Conservation (phyloP, 2,113 vertebrate genomes). For the Gymnorhina tibicen region DNA sequence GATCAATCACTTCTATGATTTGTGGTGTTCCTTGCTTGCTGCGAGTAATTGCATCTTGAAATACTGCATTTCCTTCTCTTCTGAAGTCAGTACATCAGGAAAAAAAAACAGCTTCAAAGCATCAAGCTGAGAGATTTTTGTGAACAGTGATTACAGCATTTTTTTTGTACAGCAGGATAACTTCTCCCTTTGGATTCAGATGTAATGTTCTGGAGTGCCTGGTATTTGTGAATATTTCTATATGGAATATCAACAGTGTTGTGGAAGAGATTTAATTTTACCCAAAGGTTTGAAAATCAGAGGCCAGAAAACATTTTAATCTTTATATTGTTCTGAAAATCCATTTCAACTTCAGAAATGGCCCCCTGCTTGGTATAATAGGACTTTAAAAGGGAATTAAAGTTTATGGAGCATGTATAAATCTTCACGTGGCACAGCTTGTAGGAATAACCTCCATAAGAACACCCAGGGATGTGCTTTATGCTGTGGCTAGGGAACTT, state of each 20-base stretch:
- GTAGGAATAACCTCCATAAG: background rate
- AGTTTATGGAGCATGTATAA: slow-evolving; percentile 42
- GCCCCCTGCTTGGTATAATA: slow-evolving; percentile 30
- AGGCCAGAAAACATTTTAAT: slow-evolving; percentile 38
- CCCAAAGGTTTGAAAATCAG: slow-evolving; percentile 39
- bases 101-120: background rate
- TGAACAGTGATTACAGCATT: slow-evolving; percentile 29
- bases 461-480: background rate
- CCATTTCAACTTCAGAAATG: slow-evolving; percentile 42
- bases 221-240: background rate
- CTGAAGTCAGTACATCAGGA: background rate
- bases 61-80: slow-evolving; percentile 18
- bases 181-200: slow-evolving; percentile 36
- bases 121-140: slow-evolving; percentile 4
- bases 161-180: slow-evolving; percentile 31
- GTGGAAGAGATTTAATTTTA: slow-evolving; percentile 37
- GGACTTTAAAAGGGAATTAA: slow-evolving; percentile 35
- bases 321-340: slow-evolving; percentile 43
- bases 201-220: slow-evolving; percentile 14
- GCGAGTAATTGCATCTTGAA: background rate
- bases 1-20: background rate
- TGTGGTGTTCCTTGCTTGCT: background rate
- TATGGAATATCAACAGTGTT: background rate
- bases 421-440: slow-evolving; percentile 26
- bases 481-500: background rate